Evolutionary conservation across 2,888 invertebrate genomes (phyloP).

Genomic region (Celastrina argiolus): DNA sequence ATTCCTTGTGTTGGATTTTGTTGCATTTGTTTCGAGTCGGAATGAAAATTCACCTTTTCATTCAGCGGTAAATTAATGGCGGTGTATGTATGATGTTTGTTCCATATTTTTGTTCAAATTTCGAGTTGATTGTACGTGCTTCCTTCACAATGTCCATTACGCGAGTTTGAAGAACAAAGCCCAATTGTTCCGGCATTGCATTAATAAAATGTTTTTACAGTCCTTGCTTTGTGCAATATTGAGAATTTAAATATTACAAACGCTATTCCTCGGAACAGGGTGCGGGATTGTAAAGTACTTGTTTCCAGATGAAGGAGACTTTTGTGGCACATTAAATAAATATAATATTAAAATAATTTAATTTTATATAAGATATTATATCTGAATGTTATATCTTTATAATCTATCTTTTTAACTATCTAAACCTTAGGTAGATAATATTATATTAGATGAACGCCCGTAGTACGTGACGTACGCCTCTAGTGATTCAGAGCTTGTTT

Average conservation of each 20-base stretch:
- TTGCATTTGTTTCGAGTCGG: not conserved
- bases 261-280: not conserved
- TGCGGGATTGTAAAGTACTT: not conserved
- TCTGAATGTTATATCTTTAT: too few species aligned
- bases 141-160: conserved; percentile 1
- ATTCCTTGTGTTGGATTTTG: not conserved
- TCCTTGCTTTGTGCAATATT: not conserved
- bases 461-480: too few species aligned
- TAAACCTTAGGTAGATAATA: too few species aligned
- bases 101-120: conserved; percentile 10
- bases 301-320: not conserved
- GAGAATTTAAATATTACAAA: not conserved
- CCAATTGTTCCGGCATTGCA: not conserved
- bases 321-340: too few species aligned
- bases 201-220: not conserved
- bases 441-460: too few species aligned
- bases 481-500: too few species aligned
- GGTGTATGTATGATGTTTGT: conserved; percentile 9
- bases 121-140: not conserved
- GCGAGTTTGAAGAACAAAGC: conserved; percentile 11
- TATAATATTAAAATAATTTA: too few species aligned
- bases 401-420: too few species aligned
- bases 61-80: conserved; percentile 1
- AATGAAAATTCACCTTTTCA: not conserved
- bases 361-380: too few species aligned